Evolutionary conservation across 1,140 invertebrate species (phyloP).

Genomic region (Drosophila varians): DNA sequence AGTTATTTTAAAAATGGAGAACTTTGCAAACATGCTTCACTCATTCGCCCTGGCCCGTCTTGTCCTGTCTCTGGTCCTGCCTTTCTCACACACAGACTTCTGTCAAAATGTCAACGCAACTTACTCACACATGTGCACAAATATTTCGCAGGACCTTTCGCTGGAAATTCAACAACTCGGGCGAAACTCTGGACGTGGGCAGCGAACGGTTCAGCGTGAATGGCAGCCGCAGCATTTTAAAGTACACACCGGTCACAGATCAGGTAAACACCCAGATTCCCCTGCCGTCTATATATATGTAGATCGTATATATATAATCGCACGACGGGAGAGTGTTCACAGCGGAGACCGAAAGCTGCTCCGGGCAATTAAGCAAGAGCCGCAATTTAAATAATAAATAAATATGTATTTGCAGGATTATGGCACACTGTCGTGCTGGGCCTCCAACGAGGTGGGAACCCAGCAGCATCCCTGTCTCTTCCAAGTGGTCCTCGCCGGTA

Average conservation of each 20-base stretch:
- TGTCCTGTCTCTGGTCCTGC: conserved; percentile 10
- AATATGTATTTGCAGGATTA: conserved; percentile 85
- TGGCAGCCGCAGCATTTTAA: conserved; percentile 88
- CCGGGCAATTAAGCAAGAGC: conserved; percentile 58
- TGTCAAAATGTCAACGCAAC: conserved; percentile 77
- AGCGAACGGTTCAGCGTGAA: conserved; percentile 89
- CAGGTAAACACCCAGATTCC: conserved; percentile 76
- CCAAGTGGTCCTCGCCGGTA: conserved; percentile 90
- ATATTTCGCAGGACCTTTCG: conserved; percentile 87
- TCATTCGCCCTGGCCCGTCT: conserved; percentile 11
- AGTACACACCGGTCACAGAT: conserved; percentile 89
- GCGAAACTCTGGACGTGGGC: conserved; percentile 91
- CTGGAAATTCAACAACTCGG: conserved; percentile 96
- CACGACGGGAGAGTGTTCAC: conserved; percentile 14
- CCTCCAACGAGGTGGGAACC: conserved; percentile 89
- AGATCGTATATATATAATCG: conserved; percentile 4
- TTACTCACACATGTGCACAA: conserved; percentile 46
- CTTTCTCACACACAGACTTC: conserved; percentile 41
- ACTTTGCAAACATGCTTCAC: conserved; percentile 71
- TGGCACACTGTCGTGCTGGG: conserved; percentile 91
- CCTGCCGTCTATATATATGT: neutral
- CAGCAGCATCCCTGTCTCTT: conserved; percentile 91
- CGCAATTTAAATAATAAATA: conserved; percentile 59
- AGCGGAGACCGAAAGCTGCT: conserved; percentile 31
- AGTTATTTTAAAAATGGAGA: conserved; percentile 80